Conservation (phyloP, 1,140 invertebrate genomes). For the Pseudomyrmex cubaensis region DNA sequence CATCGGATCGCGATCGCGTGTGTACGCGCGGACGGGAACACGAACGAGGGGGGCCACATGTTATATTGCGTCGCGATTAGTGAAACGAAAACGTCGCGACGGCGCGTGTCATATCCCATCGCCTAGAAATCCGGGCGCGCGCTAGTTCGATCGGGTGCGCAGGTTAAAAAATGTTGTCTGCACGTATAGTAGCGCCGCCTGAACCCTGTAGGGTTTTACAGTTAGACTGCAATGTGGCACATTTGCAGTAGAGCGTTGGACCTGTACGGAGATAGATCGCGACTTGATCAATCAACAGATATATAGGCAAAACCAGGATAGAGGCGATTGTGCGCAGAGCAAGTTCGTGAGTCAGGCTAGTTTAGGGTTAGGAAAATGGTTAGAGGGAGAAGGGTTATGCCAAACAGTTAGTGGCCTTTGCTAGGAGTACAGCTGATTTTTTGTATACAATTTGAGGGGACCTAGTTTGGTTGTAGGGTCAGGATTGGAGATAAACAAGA, state of each 20-base stretch:
- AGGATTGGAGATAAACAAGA: slow-evolving; percentile 86
- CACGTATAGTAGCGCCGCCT: slow-evolving; percentile 83
- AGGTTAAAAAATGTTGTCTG: slow-evolving; percentile 85
- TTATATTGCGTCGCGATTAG: slow-evolving; percentile 78
- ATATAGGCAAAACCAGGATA: slow-evolving; percentile 69
- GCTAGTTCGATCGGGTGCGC: slow-evolving; percentile 54
- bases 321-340: slow-evolving; percentile 68
- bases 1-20: slow-evolving; percentile 71
- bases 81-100: slow-evolving; percentile 74
- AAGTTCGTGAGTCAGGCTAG: slow-evolving; percentile 73
- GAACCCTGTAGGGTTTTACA: slow-evolving; percentile 86
- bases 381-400: too few relatives aligned
- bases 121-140: slow-evolving; percentile 56
- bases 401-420: slow-evolving; percentile 48
- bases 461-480: slow-evolving; percentile 83
- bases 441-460: slow-evolving; percentile 73
- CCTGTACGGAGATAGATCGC: slow-evolving; percentile 74
- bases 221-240: slow-evolving; percentile 86
- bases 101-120: slow-evolving; percentile 56
- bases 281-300: slow-evolving; percentile 69
- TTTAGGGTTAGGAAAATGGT: slow-evolving; percentile 73
- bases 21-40: slow-evolving; percentile 37
- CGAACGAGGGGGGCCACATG: slow-evolving; percentile 62
- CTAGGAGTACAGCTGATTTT: slow-evolving; percentile 65
- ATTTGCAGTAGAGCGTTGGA: slow-evolving; percentile 84